Conservation (phyloP, 1,140 invertebrate genomes). For the Drosophila watanabei region DNA sequence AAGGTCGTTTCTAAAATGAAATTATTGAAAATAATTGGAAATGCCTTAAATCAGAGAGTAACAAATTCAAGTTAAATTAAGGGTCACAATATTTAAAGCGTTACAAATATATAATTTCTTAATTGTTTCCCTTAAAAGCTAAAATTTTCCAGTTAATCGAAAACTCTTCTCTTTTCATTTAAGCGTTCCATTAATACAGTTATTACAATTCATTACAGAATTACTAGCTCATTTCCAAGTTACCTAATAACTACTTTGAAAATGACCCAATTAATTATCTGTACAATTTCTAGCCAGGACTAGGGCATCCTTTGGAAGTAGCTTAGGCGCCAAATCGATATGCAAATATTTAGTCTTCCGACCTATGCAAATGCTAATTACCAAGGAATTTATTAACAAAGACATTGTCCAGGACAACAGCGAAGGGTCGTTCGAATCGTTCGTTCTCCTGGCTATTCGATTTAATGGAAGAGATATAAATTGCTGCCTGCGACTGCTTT, state of each 20-base stretch:
- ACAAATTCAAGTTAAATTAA: not conserved
- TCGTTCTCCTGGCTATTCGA: constrained; percentile 5
- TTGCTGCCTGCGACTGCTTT: constrained; percentile 34
- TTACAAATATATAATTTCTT: too few species aligned
- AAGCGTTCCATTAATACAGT: not conserved
- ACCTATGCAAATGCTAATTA: constrained; percentile 32
- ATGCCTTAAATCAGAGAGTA: not conserved
- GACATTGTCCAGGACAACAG: constrained; percentile 26
- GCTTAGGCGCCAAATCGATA: constrained; percentile 9
- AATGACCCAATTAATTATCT: constrained; percentile 10
- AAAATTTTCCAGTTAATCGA: not conserved
- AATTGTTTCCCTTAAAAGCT: not conserved
- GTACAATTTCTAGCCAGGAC: not conserved
- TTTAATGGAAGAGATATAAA: constrained; percentile 45
- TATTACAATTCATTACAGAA: not conserved
- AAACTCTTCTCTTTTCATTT: not conserved
- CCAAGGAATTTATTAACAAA: constrained; percentile 25
- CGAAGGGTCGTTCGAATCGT: not conserved
- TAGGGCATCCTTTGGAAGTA: not conserved
- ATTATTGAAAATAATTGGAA: too few species aligned
- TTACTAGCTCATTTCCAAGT: not conserved
- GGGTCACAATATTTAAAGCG: not conserved
- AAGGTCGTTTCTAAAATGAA: not conserved
- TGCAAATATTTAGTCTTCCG: constrained; percentile 38
- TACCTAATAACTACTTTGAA: constrained; percentile 1